Percentiles rank a stretch among this genome's conserved stretches.
Conservation (phyloP, 2,888 invertebrate genomes). For the Pharmacophagus antenor region DNA sequence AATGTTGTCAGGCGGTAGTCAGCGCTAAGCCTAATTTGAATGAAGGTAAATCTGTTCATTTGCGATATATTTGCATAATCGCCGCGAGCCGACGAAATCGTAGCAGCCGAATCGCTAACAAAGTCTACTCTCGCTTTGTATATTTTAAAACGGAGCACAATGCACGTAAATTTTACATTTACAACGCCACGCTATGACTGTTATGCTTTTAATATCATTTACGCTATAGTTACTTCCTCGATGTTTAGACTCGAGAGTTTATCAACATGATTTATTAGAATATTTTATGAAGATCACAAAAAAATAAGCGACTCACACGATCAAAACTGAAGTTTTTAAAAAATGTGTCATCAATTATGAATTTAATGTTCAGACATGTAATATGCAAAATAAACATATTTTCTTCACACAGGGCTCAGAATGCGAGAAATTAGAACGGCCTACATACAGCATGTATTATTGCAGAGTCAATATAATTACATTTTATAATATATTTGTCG, state of each 20-base stretch:
- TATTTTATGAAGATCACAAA: background rate
- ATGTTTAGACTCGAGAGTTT: background rate
- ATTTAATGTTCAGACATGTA: too few relatives aligned
- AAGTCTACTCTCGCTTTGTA: conserved; percentile 25
- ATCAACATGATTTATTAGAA: background rate
- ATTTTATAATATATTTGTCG: too few relatives aligned
- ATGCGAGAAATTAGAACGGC: too few relatives aligned
- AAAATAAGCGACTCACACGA: background rate
- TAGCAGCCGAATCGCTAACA: conserved; percentile 46
- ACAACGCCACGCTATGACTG: conserved; percentile 2
- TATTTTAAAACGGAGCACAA: background rate
- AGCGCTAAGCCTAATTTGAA: conserved; percentile 57
- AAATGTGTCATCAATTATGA: too few relatives aligned
- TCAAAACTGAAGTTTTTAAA: too few relatives aligned
- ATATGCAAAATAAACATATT: too few relatives aligned
- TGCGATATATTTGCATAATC: conserved; percentile 65
- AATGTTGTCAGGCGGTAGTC: conserved; percentile 46
- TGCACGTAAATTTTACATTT: conserved; percentile 1
- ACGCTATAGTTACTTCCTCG: background rate
- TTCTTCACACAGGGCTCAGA: too few relatives aligned
- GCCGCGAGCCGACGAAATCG: conserved; percentile 66
- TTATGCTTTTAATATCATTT: too few relatives aligned
- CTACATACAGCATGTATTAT: too few relatives aligned
- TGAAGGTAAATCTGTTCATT: conserved; percentile 62
- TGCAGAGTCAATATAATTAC: too few relatives aligned